Percentiles rank a stretch among this genome's conserved stretches.
Evolutionary conservation across 2,113 vertebrate species (phyloP).

Genomic region (Octodon degus): DNA sequence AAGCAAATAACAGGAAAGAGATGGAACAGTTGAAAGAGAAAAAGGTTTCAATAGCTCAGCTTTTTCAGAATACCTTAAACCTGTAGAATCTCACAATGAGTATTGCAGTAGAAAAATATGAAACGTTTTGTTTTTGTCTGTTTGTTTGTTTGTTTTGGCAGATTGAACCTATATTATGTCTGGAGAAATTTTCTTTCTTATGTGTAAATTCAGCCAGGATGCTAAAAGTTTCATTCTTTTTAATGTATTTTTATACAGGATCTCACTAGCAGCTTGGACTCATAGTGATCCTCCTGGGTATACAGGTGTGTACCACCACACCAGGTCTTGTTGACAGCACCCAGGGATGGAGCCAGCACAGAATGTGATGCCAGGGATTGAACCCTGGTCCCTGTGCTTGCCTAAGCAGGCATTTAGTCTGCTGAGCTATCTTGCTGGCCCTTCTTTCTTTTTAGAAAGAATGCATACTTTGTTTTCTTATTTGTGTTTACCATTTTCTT

Average conservation of each 20-base stretch:
- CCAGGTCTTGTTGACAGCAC: too few species aligned
- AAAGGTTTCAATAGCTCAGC: not conserved
- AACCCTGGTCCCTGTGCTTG: too few species aligned
- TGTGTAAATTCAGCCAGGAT: not conserved
- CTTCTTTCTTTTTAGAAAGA: not conserved
- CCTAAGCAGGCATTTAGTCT: too few species aligned
- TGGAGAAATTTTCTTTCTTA: not conserved
- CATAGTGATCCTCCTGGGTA: too few species aligned
- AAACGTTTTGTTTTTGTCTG: not conserved
- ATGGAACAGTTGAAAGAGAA: not conserved
- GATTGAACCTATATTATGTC: not conserved
- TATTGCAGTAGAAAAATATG: not conserved
- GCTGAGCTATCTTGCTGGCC: too few species aligned
- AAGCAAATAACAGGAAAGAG: not conserved
- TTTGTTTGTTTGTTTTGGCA: not conserved
- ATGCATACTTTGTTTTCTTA: not conserved
- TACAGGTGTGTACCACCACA: too few species aligned
- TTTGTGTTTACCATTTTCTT: not conserved
- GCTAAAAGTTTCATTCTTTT: not conserved
- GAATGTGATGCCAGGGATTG: too few species aligned
- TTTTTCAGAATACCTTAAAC: not conserved
- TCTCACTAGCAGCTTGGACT: too few species aligned
- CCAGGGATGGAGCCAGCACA: too few species aligned
- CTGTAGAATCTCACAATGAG: not conserved
- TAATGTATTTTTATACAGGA: too few species aligned